Base-by-base conservation (phyloP, 2,888 invertebrate genomes). In the Habrosyne pyritoides region DNA sequence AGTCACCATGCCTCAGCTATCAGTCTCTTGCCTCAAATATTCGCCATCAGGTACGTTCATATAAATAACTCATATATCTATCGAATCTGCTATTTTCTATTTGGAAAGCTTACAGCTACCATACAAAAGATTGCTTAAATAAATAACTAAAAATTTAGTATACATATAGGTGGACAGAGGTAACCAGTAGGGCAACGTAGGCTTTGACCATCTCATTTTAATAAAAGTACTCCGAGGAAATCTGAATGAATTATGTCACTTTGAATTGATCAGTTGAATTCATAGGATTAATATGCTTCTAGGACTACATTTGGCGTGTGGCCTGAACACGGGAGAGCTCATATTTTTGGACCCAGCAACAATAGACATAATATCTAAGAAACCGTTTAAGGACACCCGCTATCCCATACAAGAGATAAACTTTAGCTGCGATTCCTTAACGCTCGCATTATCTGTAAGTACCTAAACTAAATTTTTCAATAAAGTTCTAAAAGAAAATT, bases 291-390 rank as follows among this genome's bases (percentile, higher is more conserved):
- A n/a, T 50, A 10, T 47, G 55, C 42, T 67, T 74, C 30, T 60
- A 94, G 94, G 94, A 47, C 66, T 93, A 28, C 93, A 93, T 74
- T 83, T 95, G 21, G 93, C 93, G 0, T 94, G 94, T 66, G 95
- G 95, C 0, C 73, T 94, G 63, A 87, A 89, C 56, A 94, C 93
- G 49, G 95, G 95, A 0, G 86, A 91, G 57, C 53, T 95, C 24
- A 83, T 94, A 83, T 91, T 95, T 64, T 71, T 95, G 33, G 93
- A 95, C 69, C 94, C 95, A 0, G 82, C 91, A n/a, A 88, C 94
- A 1, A 73, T 95, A 33, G 86, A 87, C 21, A 88, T 93, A 4
- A 63, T 92, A 42, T 82, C 83, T 0, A 66, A 83, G n/a, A 71
- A 71, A 10, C 93, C 94, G 0, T 92, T 93, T 63, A 81, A 83